Evolutionary conservation across 2,888 invertebrate species (phyloP), one percentile per base, ranked within the genome.

Genomic region (Stegophylla sp.): DNA sequence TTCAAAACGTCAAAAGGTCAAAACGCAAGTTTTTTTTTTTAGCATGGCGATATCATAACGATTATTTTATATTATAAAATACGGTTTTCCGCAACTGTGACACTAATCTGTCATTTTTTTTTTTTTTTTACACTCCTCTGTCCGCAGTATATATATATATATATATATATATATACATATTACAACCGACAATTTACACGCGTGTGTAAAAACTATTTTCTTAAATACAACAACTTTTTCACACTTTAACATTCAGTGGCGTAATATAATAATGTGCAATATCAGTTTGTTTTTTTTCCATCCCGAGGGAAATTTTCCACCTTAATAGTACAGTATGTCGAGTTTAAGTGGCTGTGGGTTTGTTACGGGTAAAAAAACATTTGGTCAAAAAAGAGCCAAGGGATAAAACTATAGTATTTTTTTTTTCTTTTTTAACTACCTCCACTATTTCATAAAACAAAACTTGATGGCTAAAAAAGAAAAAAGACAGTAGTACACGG

Each of bases 261-360:
- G 3, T 20, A 34, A 34, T 63, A 74, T 63, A 34, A 51, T 41
- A 51, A 23, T 41, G 12, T 41, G 12, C 5, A 20, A 13, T 53
- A 43, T 63, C 53, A 26, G 23, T 53, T 64, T 53, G 7, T 1
- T 17, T 17, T 15, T 26, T n/a, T 9, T 10, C 1, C 3, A 41
- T 43, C 75, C 53, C 64, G 7, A 1, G 75, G 75, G 53, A 53
- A 76, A 66, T 66, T 66, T 66, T 26, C 41, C 41, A 63, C n/a
- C 75, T 66, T n/a, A 43, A 53, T 41, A 53, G 41, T 53, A 34
- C 7, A 5, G 3, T 34, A 5, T 26, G 51, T n/a, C 12, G 34
- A 41, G 20, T 5, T 13, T 45, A 61, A 41, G n/a, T 64, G 28
- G 20, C 41, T 13, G 23, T 75, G 34, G 23, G 20, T 56, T 72